Evolutionary conservation across 2,888 invertebrate species (phyloP).

Genomic region (Eremobia ochroleuca): DNA sequence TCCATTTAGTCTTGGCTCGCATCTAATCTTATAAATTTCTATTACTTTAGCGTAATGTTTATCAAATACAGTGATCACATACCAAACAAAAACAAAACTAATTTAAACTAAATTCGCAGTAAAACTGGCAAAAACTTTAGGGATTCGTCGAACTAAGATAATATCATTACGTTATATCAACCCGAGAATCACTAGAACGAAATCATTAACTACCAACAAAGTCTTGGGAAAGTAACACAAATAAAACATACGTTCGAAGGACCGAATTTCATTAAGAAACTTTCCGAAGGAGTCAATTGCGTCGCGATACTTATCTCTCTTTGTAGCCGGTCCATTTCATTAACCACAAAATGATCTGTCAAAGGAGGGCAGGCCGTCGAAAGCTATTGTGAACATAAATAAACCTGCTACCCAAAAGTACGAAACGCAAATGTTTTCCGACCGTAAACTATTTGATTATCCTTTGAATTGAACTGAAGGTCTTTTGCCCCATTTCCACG

Average conservation of each 20-base stretch:
- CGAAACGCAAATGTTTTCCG: slow-evolving; percentile 76
- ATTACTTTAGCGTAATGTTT: background rate
- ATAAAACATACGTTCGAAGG: slow-evolving; percentile 62
- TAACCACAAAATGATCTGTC: slow-evolving; percentile 77
- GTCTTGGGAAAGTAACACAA: slow-evolving; percentile 57
- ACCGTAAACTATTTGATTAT: slow-evolving; percentile 85
- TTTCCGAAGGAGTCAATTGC: slow-evolving; percentile 64
- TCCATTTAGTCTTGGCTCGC: background rate
- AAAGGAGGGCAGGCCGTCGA: slow-evolving; percentile 70
- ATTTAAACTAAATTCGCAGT: slow-evolving; percentile 32
- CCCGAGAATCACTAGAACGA: slow-evolving; percentile 54
- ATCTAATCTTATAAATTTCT: background rate
- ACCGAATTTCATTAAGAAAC: slow-evolving; percentile 62
- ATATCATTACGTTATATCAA: slow-evolving; percentile 64
- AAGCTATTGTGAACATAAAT: slow-evolving; percentile 77
- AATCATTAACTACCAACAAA: slow-evolving; percentile 61
- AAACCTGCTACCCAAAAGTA: slow-evolving; percentile 74
- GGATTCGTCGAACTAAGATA: slow-evolving; percentile 50
- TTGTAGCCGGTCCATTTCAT: slow-evolving; percentile 70
- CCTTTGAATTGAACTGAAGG: slow-evolving; percentile 81
- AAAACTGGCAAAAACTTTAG: slow-evolving; percentile 53
- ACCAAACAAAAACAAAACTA: slow-evolving; percentile 43
- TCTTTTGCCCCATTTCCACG: slow-evolving; percentile 79
- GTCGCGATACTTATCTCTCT: slow-evolving; percentile 61
- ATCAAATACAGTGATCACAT: slow-evolving; percentile 36